Conservation (phyloP, 1,140 invertebrate species). For the Centruroides sculpturatus region DNA sequence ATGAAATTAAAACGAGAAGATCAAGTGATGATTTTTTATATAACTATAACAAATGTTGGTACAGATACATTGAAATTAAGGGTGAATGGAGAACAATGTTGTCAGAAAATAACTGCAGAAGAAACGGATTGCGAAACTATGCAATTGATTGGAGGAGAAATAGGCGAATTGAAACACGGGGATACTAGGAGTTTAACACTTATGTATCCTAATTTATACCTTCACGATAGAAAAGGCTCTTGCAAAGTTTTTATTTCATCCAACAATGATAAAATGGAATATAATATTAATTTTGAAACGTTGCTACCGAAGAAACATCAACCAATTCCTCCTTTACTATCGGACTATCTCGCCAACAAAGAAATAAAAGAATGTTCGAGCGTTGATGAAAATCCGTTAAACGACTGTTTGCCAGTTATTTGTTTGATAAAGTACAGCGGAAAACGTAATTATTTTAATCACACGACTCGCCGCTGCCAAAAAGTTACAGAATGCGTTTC, state of each 20-base stretch:
- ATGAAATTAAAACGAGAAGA: too few relatives aligned
- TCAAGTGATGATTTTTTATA: not conserved
- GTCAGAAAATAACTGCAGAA: not conserved
- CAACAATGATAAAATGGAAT: not conserved
- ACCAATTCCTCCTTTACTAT: not conserved
- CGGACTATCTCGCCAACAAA: slow-evolving; percentile 1
- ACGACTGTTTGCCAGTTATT: slow-evolving; percentile 36
- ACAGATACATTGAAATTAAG: not conserved
- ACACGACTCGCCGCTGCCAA: slow-evolving; percentile 29
- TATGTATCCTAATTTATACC: slow-evolving; percentile 3
- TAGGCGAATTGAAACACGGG: not conserved
- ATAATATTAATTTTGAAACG: not conserved
- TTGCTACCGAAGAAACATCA: not conserved
- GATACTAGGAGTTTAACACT: slow-evolving; percentile 7
- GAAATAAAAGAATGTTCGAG: slow-evolving; percentile 27
- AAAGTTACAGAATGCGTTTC: slow-evolving; percentile 29
- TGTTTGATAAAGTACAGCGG: slow-evolving; percentile 37
- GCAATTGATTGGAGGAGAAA: not conserved
- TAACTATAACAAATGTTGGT: slow-evolving; percentile 2
- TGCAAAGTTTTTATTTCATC: slow-evolving; percentile 2
- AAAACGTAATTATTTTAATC: slow-evolving; percentile 29
- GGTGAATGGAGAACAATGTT: not conserved
- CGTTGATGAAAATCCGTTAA: slow-evolving; percentile 33
- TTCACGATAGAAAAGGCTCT: not conserved
- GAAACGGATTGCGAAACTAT: slow-evolving; percentile 7